A percentile compares a stretch with the other conserved stretches of the same genome.
Evolutionary conservation across 30 jellyfish, hydroid and myxozoan genomes (phyloP).

Genomic region (Mastigias papua): DNA sequence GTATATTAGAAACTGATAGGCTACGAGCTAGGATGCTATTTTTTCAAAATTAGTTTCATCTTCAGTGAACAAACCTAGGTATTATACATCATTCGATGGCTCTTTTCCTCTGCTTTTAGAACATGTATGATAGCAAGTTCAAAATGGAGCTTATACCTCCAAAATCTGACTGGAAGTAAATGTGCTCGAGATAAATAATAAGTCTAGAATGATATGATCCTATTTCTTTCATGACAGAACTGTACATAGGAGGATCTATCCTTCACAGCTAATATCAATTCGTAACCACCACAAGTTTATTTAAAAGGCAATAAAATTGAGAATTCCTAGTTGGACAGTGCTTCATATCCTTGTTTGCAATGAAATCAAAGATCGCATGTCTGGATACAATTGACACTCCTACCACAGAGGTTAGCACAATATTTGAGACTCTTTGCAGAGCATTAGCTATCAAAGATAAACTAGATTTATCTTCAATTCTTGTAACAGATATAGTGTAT

Average conservation of each 20-base stretch:
- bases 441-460: constrained; percentile 8
- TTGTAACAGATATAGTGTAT: neutral
- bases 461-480: neutral
- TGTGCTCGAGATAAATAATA: constrained; percentile 20
- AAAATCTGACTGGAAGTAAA: constrained; percentile 34
- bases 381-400: neutral
- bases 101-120: constrained; percentile 47
- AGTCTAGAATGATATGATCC: constrained; percentile 19
- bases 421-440: constrained; percentile 11
- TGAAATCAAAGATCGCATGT: neutral
- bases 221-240: neutral
- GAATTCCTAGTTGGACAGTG: neutral
- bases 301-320: neutral
- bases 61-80: constrained; percentile 15
- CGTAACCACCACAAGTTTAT: constrained; percentile 37
- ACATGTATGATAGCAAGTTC: constrained; percentile 54
- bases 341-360: constrained; percentile 18
- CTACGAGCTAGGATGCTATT: constrained; percentile 33
- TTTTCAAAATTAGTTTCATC: constrained; percentile 51
- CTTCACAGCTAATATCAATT: constrained; percentile 41
- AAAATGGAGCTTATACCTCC: constrained; percentile 24
- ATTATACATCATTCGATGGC: constrained; percentile 38
- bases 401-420: constrained; percentile 3
- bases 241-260: constrained; percentile 23
- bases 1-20: too few relatives aligned